Evolutionary conservation across 2,113 vertebrate species (phyloP).

Genomic region (Lonchura striata): DNA sequence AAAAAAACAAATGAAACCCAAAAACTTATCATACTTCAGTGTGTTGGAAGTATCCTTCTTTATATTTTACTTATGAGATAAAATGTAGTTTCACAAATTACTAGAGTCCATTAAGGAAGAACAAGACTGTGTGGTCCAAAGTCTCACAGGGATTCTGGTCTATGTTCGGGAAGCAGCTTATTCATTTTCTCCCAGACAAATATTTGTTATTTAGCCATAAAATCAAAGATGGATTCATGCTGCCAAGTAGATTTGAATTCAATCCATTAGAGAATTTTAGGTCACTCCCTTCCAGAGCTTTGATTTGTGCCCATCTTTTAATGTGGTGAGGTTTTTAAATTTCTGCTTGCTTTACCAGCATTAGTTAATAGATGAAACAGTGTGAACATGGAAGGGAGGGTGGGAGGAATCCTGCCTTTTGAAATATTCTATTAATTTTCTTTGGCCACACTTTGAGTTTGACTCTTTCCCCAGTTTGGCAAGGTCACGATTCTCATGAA

Average conservation of each 20-base stretch:
- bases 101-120: conserved; percentile 26
- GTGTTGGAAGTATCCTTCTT: neutral
- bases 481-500: neutral
- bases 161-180: conserved; percentile 38
- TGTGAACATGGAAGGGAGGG: neutral
- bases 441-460: conserved; percentile 1
- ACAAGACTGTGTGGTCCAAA: conserved; percentile 45
- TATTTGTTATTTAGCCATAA: conserved; percentile 40
- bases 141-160: conserved; percentile 50
- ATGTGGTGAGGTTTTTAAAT: neutral
- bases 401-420: neutral
- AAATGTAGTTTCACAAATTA: conserved; percentile 45
- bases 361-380: neutral
- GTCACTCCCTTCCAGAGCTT: neutral
- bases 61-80: conserved; percentile 18
- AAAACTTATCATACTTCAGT: neutral
- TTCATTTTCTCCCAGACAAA: conserved; percentile 43
- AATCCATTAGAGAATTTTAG: neutral
- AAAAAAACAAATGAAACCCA: neutral
- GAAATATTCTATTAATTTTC: neutral
- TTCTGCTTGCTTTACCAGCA: neutral
- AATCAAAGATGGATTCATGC: neutral
- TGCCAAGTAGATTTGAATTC: conserved; percentile 40
- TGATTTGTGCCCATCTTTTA: conserved; percentile 14
- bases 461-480: neutral